Conservation (phyloP, 2,113 vertebrate species). For the Eudorcas thomsonii region DNA sequence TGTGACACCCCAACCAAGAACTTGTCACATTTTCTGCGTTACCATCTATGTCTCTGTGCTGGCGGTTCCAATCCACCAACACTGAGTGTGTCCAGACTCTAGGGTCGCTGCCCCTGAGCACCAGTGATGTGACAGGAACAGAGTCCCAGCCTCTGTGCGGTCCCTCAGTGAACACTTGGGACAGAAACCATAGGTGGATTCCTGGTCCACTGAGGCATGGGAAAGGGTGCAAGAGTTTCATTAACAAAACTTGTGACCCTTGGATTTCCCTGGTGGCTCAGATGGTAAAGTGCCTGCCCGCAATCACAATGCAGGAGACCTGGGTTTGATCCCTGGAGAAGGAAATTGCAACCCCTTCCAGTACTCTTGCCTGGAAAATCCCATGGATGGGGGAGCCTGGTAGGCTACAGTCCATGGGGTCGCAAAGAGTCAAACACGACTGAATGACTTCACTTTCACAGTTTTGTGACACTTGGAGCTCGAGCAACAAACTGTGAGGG, state of each 20-base stretch:
- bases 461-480: not conserved
- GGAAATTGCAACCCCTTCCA: not conserved
- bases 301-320: not conserved
- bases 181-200: not conserved
- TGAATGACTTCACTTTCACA: not conserved
- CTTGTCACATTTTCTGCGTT: not conserved
- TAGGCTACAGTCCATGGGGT: not conserved
- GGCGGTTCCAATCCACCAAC: not conserved
- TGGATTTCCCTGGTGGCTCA: not conserved
- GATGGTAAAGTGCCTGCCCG: not conserved
- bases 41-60: not conserved
- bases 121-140: fast-evolving
- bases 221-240: not conserved
- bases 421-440: not conserved
- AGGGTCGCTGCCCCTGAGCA: no score
- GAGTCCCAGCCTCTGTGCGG: not conserved
- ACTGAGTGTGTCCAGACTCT: not conserved
- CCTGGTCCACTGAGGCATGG: not conserved
- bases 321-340: not conserved
- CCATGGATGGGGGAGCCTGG: not conserved
- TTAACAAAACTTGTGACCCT: not conserved
- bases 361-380: not conserved
- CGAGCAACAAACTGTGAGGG: not conserved
- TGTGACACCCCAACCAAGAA: not conserved
- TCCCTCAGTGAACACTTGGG: not conserved